Percentiles rank a stretch among this genome's conserved stretches.
These are phyloP conservation scores for Pteria penguin DNA, from an alignment of 2,888 invertebrate species.

Conservation along the genomic window DNA sequence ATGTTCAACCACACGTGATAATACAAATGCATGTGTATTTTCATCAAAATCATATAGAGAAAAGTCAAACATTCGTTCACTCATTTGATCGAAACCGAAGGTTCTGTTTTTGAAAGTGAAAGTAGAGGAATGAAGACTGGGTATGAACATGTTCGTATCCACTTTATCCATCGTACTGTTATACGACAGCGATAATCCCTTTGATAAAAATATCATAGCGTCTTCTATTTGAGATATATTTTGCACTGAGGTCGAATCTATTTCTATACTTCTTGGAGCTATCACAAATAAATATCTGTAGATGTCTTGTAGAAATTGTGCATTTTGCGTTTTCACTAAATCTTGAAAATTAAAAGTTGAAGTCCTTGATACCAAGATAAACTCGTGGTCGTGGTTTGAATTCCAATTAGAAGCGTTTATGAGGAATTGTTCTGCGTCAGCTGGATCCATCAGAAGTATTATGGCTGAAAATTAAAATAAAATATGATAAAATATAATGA, in stretches of 20 bases:
- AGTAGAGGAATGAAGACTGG: not conserved
- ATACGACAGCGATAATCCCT: not conserved
- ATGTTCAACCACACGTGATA: not conserved
- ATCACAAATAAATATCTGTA: not conserved
- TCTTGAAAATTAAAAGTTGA: conserved; percentile 14
- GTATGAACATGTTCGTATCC: not conserved
- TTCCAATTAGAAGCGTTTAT: conserved; percentile 29
- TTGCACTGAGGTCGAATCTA: not conserved
- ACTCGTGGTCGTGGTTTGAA: conserved; percentile 37
- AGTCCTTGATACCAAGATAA: conserved; percentile 40
- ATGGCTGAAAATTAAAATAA: conserved; percentile 28
- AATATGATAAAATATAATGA: too few species aligned
- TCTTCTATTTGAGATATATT: not conserved
- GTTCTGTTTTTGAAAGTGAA: not conserved
- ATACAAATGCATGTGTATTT: not conserved
- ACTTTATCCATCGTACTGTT: not conserved
- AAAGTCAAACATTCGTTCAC: not conserved
- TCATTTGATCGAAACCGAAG: not conserved
- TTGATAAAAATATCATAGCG: not conserved
- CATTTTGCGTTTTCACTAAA: not conserved
- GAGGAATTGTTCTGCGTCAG: conserved; percentile 33
- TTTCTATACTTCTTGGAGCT: not conserved
- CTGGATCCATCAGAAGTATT: conserved; percentile 26
- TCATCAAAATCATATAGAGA: not conserved
- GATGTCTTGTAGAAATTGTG: not conserved